Evolutionary conservation across 2,888 invertebrate species (phyloP), one percentile per base, ranked within the genome.

Genomic region (Synanthedon formicaeformis): DNA sequence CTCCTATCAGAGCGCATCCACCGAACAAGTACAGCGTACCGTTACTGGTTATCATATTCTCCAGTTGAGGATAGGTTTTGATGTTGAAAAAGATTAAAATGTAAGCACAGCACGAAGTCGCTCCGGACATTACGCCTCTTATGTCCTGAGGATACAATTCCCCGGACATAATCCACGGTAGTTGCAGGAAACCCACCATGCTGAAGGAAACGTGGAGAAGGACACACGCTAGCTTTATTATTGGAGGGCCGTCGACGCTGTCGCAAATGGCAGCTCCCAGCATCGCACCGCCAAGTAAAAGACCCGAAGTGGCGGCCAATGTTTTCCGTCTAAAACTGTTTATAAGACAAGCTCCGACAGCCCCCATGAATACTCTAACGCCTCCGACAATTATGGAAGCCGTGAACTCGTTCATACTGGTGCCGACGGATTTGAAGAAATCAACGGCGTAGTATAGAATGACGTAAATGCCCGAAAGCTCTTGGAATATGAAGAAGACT

Each of bases 91-190:
- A 93, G 41, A 92, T 92, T 12, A 93, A 83, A 2, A 91, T 73
- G 62, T 93, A 93, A 0, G 91, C 93, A 52, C 93, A 89, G 54
- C 92, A 92, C 0, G 92, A 90, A 0, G 93, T 92, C 0, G 92
- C 75, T 0, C 93, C 93, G 0, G 92, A 90, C 89, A 92, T 90
- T 0, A 92, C 89, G 0, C 93, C 92, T 59, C 93, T 80, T 2
- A 92, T 91, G 54, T 90, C 88, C 57, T 92, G 83, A 2, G 93
- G 92, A 62, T 92, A 93, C 49, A 93, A 68, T 65, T 93, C 93
- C 1, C 92, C 92, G 0, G 91, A 92, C 90, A 93, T 90, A 34
- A 93, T 90, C 92, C 93, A 93, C 0, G 93, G 93, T 4, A 93
- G 79, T 23, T 93, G 93, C 0, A 93, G 73, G 72, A 92, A 92